Conservation (phyloP, 2,797 vertebrate species). For the Malacoraja senta region DNA sequence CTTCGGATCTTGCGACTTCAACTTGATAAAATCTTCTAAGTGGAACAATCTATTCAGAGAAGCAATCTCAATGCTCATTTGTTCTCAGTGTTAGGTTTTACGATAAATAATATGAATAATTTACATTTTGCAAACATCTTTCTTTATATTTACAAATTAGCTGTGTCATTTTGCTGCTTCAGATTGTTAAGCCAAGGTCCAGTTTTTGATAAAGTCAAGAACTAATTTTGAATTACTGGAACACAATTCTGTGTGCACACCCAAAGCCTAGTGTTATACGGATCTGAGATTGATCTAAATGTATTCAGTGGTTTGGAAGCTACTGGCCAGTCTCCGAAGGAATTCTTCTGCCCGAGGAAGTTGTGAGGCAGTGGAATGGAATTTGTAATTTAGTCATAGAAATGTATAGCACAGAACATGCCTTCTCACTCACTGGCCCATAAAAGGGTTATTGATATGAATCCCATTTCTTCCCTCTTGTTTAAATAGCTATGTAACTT, state of each 20-base stretch:
- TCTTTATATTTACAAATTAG: background rate
- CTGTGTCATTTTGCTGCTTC: background rate
- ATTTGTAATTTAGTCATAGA: too few species aligned
- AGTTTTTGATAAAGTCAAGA: background rate
- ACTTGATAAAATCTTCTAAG: background rate
- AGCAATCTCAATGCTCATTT: background rate
- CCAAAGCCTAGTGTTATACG: background rate
- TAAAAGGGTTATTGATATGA: too few species aligned
- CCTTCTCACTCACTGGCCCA: too few species aligned
- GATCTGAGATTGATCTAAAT: background rate
- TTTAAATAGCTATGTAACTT: too few species aligned
- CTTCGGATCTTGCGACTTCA: background rate
- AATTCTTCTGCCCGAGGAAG: background rate
- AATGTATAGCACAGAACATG: too few species aligned
- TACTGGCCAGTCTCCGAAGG: background rate
- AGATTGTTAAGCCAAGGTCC: background rate
- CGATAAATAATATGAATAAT: background rate
- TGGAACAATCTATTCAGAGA: background rate
- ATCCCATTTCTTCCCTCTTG: too few species aligned
- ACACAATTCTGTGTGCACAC: background rate
- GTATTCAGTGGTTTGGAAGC: background rate
- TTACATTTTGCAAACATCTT: background rate
- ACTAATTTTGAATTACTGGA: background rate
- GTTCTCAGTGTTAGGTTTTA: background rate
- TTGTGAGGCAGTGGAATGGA: background rate